Conservation (phyloP, 2,797 vertebrate species). For the Hipposideros larvatus region DNA sequence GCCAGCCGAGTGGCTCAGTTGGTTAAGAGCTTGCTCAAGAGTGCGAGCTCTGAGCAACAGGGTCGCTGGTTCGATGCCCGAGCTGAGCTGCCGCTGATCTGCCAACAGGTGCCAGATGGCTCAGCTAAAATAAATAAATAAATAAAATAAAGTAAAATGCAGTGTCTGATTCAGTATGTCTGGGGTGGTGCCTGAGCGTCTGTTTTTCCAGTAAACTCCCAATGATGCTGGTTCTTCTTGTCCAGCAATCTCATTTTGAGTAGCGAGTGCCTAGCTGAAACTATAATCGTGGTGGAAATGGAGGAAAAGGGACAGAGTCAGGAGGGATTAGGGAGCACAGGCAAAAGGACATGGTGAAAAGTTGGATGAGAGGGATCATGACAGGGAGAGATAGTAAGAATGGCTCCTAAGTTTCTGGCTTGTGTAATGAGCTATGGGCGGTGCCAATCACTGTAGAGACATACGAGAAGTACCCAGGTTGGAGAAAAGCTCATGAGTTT, state of each 20-base stretch:
- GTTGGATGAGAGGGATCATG: background rate
- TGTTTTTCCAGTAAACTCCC: background rate
- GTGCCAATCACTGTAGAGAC: background rate
- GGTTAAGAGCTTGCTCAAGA: too few species aligned
- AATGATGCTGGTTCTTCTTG: background rate
- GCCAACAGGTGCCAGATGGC: too few species aligned
- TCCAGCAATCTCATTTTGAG: background rate
- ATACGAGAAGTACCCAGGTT: background rate
- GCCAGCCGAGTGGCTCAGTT: too few species aligned
- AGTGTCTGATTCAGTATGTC: background rate
- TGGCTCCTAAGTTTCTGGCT: background rate
- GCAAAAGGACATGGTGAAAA: background rate
- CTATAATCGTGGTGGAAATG: background rate
- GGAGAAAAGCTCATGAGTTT: background rate
- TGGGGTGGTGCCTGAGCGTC: background rate
- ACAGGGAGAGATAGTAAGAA: background rate
- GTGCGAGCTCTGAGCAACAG: too few species aligned
- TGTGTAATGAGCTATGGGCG: background rate
- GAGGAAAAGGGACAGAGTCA: background rate
- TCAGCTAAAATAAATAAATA: too few species aligned
- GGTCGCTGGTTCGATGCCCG: too few species aligned
- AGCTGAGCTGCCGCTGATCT: too few species aligned
- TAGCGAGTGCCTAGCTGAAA: background rate
- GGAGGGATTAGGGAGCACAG: background rate
- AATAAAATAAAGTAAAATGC: background rate